Percentiles rank a stretch among this genome's conserved stretches.
phyloP scores from a whole-genome alignment of 2,888 invertebrate species.

The Tetragonisca angustula region DNA sequence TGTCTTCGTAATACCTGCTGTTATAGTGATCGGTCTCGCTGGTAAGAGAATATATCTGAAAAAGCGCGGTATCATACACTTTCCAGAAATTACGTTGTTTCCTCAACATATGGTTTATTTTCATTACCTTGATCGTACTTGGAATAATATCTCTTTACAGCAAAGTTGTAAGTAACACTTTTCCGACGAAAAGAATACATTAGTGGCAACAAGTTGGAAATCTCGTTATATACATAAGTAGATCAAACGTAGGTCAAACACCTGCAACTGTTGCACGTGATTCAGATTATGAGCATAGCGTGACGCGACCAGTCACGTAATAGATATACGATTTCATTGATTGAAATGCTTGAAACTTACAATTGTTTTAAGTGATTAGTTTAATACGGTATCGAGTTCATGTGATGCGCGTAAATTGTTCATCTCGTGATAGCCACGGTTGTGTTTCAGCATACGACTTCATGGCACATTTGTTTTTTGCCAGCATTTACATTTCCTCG shows the following conservation, averaged over 20 bases:
- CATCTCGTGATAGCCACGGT: neutral
- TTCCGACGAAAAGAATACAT: neutral
- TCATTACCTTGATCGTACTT: neutral
- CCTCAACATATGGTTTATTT: conserved; percentile 31
- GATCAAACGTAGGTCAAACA: conserved; percentile 17
- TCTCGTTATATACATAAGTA: neutral
- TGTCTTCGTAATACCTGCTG: conserved; percentile 93
- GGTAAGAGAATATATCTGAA: conserved; percentile 85
- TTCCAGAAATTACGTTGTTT: neutral
- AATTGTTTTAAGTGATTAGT: neutral
- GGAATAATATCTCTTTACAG: neutral
- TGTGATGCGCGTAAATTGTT: too few relatives aligned
- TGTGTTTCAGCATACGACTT: neutral
- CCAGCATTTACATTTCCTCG: neutral
- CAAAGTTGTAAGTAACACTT: neutral
- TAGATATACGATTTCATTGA: neutral
- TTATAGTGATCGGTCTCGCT: conserved; percentile 91
- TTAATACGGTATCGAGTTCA: neutral
- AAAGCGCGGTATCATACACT: conserved; percentile 13
- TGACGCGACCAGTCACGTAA: neutral
- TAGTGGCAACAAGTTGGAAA: conserved; percentile 45
- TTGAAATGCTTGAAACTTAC: neutral
- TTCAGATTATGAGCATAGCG: neutral
- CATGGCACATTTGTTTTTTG: neutral
- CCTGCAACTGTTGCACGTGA: conserved; percentile 31